phyloP scores from a whole-genome alignment of 2,888 invertebrate species.

The Mycalesis mineus region DNA sequence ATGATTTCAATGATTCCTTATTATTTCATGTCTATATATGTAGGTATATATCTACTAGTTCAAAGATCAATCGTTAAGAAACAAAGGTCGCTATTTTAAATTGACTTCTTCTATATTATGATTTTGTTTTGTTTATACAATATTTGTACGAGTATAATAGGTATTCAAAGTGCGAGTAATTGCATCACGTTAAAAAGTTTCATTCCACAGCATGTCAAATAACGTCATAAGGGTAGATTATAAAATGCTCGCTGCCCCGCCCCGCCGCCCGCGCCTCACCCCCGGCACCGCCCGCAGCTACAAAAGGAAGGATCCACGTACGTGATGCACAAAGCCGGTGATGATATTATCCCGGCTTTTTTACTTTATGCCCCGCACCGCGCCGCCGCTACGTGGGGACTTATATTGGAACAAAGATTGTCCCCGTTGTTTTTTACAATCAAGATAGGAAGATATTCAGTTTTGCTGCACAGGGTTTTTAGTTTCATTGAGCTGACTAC shows the following conservation, averaged over 20 bases:
- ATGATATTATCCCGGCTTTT: conserved; percentile 62
- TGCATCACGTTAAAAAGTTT: not conserved
- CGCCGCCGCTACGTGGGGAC: conserved; percentile 7
- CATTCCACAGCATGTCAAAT: conserved; percentile 5
- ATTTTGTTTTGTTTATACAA: too few species aligned
- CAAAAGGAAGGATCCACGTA: conserved; percentile 70
- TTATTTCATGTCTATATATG: too few species aligned
- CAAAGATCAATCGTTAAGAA: too few species aligned
- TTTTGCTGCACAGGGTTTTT: not conserved
- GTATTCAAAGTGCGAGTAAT: not conserved
- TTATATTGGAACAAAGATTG: conserved; percentile 16
- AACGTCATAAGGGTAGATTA: conserved; percentile 23
- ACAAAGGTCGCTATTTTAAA: too few species aligned
- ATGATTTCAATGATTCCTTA: too few species aligned
- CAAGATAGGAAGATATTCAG: not conserved
- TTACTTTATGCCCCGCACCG: conserved; percentile 30
- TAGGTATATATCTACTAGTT: too few species aligned
- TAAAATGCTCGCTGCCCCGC: conserved; percentile 13
- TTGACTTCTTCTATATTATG: too few species aligned
- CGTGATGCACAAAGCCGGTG: conserved; percentile 67
- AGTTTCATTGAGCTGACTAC: not conserved
- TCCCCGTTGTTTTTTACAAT: conserved; percentile 11
- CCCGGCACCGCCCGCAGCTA: conserved; percentile 24
- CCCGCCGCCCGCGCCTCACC: conserved; percentile 7
- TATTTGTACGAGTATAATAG: too few species aligned